Evolutionary conservation across 2,888 invertebrate species (phyloP), one percentile per base, ranked within the genome.

Genomic region (Melolontha melolontha): DNA sequence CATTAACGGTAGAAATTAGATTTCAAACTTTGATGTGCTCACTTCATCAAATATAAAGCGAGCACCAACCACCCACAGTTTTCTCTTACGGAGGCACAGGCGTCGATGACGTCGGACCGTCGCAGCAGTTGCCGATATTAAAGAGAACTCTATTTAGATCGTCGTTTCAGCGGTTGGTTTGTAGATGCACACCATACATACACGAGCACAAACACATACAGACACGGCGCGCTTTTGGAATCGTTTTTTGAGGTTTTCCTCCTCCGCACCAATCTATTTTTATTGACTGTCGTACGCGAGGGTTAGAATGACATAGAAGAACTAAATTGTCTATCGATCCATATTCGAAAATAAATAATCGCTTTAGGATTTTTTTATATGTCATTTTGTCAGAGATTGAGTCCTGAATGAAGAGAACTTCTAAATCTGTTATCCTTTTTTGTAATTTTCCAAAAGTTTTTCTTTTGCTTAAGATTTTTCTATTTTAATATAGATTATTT

Each of bases 181-280:
- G 29, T 27, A 41, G 57, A 50, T 42, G 41, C 22, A 44, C 27
- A 29, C 14, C 39, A 39, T 6, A 34, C 6, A 34, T 34, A 34
- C 34, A 8, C n/a, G n/a, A n/a, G n/a, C n/a, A n/a, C n/a, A n/a
- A n/a, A n/a, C 34, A 34, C 10, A 34, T 34, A 34, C 34, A 34
- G 34, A 34, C 34, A 34, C 52, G 14, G 7, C 39, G 39, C 11
- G 39, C 39, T 54, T 44, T 54, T 39, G 52, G 39, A 54, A 54
- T 54, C 39, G 39, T 39, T 39, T 54, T 54, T 54, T 39, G 34
- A 27, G 34, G 39, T 54, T 39, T 39, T 34, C 52, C 16, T 39
- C 52, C 52, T 54, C 34, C 52, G 52, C 52, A 39, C 14, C 52
- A 54, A 39, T 54, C 52, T 54, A 54, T 54, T 54, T 54, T 54